phyloP scores from a whole-genome alignment of 2,113 vertebrate genomes.

The Podilymbus podiceps region DNA sequence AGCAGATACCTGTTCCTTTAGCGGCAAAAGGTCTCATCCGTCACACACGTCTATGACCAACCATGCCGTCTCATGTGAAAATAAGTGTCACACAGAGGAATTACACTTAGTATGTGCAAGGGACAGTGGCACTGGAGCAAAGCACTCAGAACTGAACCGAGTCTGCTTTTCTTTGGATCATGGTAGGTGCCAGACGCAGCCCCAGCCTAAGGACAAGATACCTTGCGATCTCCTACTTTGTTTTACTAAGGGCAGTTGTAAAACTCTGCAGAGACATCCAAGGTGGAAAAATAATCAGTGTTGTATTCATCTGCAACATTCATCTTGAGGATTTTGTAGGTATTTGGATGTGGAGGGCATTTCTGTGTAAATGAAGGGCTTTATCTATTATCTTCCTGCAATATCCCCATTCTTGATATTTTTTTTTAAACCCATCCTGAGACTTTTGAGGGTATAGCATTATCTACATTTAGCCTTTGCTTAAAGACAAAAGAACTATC shows the following conservation, averaged over 20 bases:
- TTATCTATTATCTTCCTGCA: background rate
- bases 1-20: background rate
- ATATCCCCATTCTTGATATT: background rate
- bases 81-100: background rate
- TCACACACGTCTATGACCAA: background rate
- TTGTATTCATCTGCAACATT: background rate
- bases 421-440: background rate
- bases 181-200: background rate
- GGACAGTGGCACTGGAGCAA: background rate
- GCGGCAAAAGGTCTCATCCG: background rate
- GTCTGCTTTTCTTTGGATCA: background rate
- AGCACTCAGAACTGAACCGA: fast-evolving
- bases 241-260: background rate
- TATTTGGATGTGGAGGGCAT: background rate
- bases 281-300: background rate
- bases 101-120: fast-evolving
- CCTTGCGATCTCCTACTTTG: background rate
- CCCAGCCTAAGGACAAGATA: background rate
- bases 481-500: background rate
- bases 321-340: background rate
- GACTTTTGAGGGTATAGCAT: background rate
- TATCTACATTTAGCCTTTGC: background rate
- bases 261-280: background rate
- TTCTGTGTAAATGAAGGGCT: background rate
- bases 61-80: background rate